Evolutionary conservation across 2,113 vertebrate species (phyloP), one percentile per base, ranked within the genome.

Genomic region (Ictalurus furcatus): DNA sequence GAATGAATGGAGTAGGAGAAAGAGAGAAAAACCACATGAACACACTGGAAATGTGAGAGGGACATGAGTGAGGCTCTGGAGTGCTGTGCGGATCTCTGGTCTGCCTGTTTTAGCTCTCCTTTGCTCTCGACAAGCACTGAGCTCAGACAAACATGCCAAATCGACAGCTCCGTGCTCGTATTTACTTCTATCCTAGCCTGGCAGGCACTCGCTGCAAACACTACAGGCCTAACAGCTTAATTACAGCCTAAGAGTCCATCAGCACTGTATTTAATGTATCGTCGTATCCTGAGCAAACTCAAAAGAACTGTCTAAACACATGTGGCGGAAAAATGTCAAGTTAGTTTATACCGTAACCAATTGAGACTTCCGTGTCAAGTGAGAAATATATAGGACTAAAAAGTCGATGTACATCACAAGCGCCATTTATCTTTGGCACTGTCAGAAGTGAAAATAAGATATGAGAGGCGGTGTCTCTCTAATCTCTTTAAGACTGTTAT

Each of bases 401-500:
- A 94, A 94, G 93, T 94, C 92, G 92, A 94, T 94, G 95, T 92
- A 92, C 92, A 93, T 93, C 93, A 93, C 93, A 93, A 93, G 84
- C 89, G 23, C 92, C 93, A 94, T 94, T 95, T 92, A 95, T 95
- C 93, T 94, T 95, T 94, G 92, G 92, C 91, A 92, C 93, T 94
- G 94, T 94, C 94, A 94, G 92, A 93, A 94, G 91, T 89, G 93
- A 95, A 94, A 95, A 95, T 93, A 95, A 95, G 93, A 95, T 94
- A 94, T 94, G 94, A 95, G 94, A 94, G 93, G 94, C 91, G 93
- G 94, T 95, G 93, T 95, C 92, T 92, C 91, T 95, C 92, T 92
- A 95, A 95, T 95, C 94, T 94, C 92, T 92, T 92, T 94, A 93
- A 85, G 93, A 94, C 14, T 76, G 48, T 80, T 37, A 61, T 94